Evolutionary conservation across 2,888 invertebrate species (phyloP).

Genomic region (Liopterus haemorrhoidalis): DNA sequence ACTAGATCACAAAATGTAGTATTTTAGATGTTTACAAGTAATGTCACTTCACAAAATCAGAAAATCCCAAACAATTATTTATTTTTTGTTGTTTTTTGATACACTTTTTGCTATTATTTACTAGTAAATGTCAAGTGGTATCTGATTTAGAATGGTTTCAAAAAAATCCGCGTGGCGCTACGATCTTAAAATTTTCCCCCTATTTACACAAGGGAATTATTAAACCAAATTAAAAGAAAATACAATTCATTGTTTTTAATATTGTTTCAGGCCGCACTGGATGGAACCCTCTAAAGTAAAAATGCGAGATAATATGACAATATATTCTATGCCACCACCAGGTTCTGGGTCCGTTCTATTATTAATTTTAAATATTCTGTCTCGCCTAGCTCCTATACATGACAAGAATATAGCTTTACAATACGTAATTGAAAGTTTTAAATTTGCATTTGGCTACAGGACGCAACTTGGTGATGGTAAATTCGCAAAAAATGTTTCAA

Average conservation of each 20-base stretch:
- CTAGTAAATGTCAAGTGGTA: too few species aligned
- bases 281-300: slow-evolving; percentile 53
- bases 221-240: slow-evolving; percentile 31
- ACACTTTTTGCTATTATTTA: too few species aligned
- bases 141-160: too few species aligned
- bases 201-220: slow-evolving; percentile 31
- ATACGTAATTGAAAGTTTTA: slow-evolving; percentile 72
- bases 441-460: slow-evolving; percentile 81
- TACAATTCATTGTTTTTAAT: slow-evolving; percentile 2
- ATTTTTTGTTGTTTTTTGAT: too few species aligned
- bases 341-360: slow-evolving; percentile 71
- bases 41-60: too few species aligned
- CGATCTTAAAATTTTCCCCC: too few species aligned
- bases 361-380: slow-evolving; percentile 70
- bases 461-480: slow-evolving; percentile 77
- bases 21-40: too few species aligned
- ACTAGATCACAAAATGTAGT: too few species aligned
- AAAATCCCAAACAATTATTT: too few species aligned
- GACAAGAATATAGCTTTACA: slow-evolving; percentile 46
- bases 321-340: slow-evolving; percentile 71
- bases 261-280: slow-evolving; percentile 51
- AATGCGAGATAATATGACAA: slow-evolving; percentile 54
- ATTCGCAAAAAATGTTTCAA: background rate
- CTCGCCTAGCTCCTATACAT: slow-evolving; percentile 28
- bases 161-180: too few species aligned